Base-by-base conservation (phyloP, 1,140 invertebrate species). In the Diorhabda elongata region DNA sequence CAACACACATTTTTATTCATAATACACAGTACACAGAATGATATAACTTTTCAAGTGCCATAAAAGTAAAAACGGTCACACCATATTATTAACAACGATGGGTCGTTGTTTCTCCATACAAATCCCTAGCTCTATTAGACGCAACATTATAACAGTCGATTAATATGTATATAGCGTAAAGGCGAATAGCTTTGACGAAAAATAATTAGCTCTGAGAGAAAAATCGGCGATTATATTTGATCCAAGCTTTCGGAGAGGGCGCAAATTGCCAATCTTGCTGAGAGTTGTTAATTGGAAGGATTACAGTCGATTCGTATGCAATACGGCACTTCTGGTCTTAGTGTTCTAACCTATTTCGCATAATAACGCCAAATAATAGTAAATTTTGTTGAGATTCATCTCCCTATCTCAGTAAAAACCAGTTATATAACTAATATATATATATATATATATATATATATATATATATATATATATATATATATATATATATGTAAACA, bases 251-350 rank as follows among this genome's bases (percentile, higher is more conserved):
- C 73, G 67, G 72, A 71, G 67, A 71, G 75, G 72, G 76, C 72
- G 71, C 76, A 78, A 78, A 78, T 78, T 78, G 77, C 73, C 77
- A 77, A 78, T 78, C 77, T 78, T 77, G 77, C 77, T 78, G 77
- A 75, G 72, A 78, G 73, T 76, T 78, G 77, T 77, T 78, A 78
- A 78, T 78, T 78, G 75, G 68, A 72, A 67, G 71, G 75, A 75
- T 78, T 77, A 78, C 73, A 44, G 66, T 75, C 75, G 69, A 78
- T 78, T 78, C 73, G 77, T 78, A 78, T 78, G 77, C 77, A 75
- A 74, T 75, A 71, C 74, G 67, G 74, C 72, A 52, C 63, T 69
- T 68, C 73, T 65, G n/a, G 70, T 67, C 65, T 67, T 67, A 44
- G 42, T 45, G 42, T 67, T 67, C 65, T 67, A 60, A 52, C 58